Conservation (phyloP, 1,140 invertebrate genomes). For the Lerema accius region DNA sequence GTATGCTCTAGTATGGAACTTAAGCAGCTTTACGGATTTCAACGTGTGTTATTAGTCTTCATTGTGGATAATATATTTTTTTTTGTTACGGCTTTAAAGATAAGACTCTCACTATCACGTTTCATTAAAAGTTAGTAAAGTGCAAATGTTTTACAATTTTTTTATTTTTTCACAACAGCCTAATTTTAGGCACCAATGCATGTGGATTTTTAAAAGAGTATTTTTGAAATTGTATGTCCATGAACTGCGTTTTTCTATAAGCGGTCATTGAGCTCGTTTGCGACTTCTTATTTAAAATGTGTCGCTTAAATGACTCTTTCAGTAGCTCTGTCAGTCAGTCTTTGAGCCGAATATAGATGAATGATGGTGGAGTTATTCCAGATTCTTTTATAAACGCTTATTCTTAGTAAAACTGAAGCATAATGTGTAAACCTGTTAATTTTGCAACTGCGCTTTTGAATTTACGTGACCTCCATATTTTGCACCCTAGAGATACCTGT, state of each 20-base stretch:
- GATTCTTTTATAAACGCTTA: neutral
- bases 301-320: conserved; percentile 1
- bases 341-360: conserved; percentile 21
- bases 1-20: too few relatives aligned
- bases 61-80: too few relatives aligned
- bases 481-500: conserved; percentile 14
- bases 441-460: neutral
- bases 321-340: neutral
- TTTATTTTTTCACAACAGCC: too few relatives aligned
- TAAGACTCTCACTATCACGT: too few relatives aligned
- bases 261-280: conserved; percentile 12
- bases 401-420: neutral
- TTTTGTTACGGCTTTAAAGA: too few relatives aligned
- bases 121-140: too few relatives aligned
- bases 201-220: too few relatives aligned
- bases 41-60: too few relatives aligned
- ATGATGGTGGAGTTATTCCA: neutral
- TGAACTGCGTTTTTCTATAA: conserved; percentile 14
- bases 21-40: too few relatives aligned
- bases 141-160: too few relatives aligned
- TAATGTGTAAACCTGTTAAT: neutral
- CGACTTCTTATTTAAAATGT: conserved; percentile 4
- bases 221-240: conserved; percentile 8
- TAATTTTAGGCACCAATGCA: too few relatives aligned
- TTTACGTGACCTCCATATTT: conserved; percentile 4